These are phyloP conservation scores for Melanotaenia parkinsoni DNA, from an alignment of 2,797 vertebrate species.

Conservation along the genomic window DNA sequence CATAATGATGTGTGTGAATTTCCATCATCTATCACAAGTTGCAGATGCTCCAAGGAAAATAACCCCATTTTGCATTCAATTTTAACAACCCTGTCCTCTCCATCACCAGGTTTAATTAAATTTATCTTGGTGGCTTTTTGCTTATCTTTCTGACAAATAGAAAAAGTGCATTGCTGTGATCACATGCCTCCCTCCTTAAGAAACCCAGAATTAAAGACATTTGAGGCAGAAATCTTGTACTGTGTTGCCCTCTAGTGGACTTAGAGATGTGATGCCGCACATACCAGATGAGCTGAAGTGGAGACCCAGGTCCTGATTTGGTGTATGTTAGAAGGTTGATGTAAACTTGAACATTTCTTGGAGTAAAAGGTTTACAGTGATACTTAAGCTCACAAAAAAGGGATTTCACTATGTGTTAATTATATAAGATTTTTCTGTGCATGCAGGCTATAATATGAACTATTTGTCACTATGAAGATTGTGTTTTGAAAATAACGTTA, in stretches of 20 bases:
- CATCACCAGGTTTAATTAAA: not conserved
- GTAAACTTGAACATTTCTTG: not conserved
- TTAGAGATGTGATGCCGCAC: not conserved
- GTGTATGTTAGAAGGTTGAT: not conserved
- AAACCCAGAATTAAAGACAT: not conserved
- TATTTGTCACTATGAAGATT: not conserved
- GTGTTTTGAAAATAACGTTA: not conserved
- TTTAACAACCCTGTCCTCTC: not conserved
- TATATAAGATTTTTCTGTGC: not conserved
- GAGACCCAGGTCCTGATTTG: not conserved
- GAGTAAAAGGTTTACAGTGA: not conserved
- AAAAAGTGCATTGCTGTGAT: too few relatives aligned
- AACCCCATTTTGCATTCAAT: too few relatives aligned
- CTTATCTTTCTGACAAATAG: not conserved
- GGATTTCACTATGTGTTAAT: not conserved
- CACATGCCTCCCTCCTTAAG: too few relatives aligned
- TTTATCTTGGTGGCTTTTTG: not conserved
- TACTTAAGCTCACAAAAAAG: not conserved
- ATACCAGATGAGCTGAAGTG: not conserved
- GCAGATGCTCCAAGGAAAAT: too few relatives aligned
- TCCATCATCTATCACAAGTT: too few relatives aligned
- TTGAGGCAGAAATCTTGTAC: not conserved
- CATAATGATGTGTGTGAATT: too few relatives aligned
- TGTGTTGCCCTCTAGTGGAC: conserved; percentile 38
- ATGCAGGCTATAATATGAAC: too few relatives aligned